These are phyloP conservation scores for Urocitellus parryii DNA, from an alignment of 2,113 vertebrate species.

Conservation along the genomic window DNA sequence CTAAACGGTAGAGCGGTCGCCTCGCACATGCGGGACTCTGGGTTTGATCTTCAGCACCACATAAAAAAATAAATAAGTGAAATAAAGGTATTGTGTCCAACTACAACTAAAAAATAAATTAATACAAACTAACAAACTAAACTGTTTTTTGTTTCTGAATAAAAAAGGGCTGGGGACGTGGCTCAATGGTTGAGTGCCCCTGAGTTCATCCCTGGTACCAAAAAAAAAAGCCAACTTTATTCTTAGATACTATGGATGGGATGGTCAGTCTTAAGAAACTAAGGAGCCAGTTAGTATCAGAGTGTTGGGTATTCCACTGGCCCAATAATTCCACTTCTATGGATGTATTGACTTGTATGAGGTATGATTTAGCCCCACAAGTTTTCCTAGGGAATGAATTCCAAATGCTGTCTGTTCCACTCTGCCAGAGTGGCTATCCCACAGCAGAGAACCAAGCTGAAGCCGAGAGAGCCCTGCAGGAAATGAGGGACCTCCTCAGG, in stretches of 20 bases:
- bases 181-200: too few species aligned
- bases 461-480: conserved; percentile 91
- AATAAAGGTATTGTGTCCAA: too few species aligned
- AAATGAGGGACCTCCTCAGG: conserved; percentile 91
- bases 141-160: too few species aligned
- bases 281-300: not conserved
- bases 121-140: too few species aligned
- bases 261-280: not conserved
- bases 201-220: too few species aligned
- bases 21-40: too few species aligned
- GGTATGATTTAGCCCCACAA: not conserved
- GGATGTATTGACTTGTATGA: not conserved
- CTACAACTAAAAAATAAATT: too few species aligned
- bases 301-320: not conserved
- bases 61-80: too few species aligned
- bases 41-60: too few species aligned
- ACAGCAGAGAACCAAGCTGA: conserved; percentile 90
- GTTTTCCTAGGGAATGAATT: not conserved
- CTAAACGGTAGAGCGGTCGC: too few species aligned
- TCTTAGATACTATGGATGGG: not conserved
- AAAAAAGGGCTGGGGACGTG: too few species aligned
- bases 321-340: not conserved
- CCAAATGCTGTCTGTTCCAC: not conserved
- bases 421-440: conserved; percentile 91
- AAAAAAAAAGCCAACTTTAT: too few species aligned